Percentiles rank a stretch among this genome's conserved stretches.
Conservation (phyloP, 2,888 invertebrate species). For the Autographa gamma region DNA sequence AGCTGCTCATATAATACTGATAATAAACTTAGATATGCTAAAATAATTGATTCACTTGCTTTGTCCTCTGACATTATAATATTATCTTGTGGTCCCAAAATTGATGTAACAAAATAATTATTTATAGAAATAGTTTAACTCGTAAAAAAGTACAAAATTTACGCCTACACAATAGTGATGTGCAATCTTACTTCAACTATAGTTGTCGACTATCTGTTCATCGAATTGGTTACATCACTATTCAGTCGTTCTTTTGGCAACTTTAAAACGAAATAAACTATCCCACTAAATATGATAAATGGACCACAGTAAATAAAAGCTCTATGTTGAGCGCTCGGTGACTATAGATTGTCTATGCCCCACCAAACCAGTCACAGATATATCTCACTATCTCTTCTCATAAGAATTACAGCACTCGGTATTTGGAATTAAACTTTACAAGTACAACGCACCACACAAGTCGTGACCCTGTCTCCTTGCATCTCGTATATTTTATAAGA, state of each 20-base stretch:
- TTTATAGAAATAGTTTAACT: conserved; percentile 50
- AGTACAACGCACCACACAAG: conserved; percentile 22
- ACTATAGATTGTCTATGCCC: conserved; percentile 49
- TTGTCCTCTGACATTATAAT: conserved; percentile 43
- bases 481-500: conserved; percentile 29
- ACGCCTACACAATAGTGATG: conserved; percentile 20
- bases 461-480: conserved; percentile 17
- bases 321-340: conserved; percentile 47
- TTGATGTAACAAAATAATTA: conserved; percentile 36
- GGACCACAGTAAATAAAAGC: conserved; percentile 60
- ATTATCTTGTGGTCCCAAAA: conserved; percentile 65
- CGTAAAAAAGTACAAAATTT: conserved; percentile 47
- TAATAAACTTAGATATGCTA: conserved; percentile 80
- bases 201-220: conserved; percentile 15
- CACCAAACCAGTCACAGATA: conserved; percentile 81
- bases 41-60: conserved; percentile 79
- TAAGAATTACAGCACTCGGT: conserved; percentile 21
- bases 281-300: conserved; percentile 26
- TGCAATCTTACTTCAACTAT: conserved; percentile 16
- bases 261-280: conserved; percentile 53
- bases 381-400: conserved; percentile 14
- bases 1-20: conserved; percentile 72
- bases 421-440: conserved; percentile 49
- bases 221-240: conserved; percentile 16
- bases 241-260: conserved; percentile 31